Percentiles rank a stretch among this genome's conserved stretches.
Evolutionary conservation across 2,888 invertebrate species (phyloP).

Genomic region (Drosophila birchii): DNA sequence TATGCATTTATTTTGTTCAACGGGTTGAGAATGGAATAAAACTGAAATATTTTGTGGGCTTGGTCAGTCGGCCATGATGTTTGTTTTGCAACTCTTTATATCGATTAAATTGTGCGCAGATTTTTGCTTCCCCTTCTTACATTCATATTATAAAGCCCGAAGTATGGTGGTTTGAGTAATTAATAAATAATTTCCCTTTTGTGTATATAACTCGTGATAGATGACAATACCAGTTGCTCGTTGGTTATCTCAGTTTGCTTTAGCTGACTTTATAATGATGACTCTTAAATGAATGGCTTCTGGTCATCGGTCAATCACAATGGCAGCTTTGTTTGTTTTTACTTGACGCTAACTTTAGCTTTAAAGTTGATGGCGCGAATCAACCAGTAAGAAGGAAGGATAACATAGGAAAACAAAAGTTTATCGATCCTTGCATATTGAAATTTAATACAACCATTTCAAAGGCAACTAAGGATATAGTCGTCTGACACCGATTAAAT

Average conservation of each 20-base stretch:
- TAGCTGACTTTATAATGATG: slow-evolving; percentile 58
- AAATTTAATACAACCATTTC: not conserved
- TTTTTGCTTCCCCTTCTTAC: slow-evolving; percentile 18
- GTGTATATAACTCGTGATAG: slow-evolving; percentile 47
- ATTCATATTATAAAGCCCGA: not conserved
- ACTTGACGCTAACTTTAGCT: not conserved
- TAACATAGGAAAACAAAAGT: not conserved
- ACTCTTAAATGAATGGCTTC: slow-evolving; percentile 60
- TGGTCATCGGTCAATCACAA: slow-evolving; percentile 40
- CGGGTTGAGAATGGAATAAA: not conserved
- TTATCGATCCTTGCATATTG: not conserved
- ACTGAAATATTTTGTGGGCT: slow-evolving; percentile 28
- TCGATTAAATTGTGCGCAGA: slow-evolving; percentile 63
- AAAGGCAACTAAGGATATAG: not conserved
- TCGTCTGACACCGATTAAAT: not conserved
- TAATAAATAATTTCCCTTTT: slow-evolving; percentile 68
- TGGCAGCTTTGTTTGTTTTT: slow-evolving; percentile 29
- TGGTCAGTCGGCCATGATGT: slow-evolving; percentile 21
- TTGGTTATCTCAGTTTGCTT: slow-evolving; percentile 34
- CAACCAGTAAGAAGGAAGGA: not conserved
- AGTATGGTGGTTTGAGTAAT: slow-evolving; percentile 57
- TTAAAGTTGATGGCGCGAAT: slow-evolving; percentile 1
- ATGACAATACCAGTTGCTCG: slow-evolving; percentile 28
- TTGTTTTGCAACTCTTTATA: slow-evolving; percentile 58
- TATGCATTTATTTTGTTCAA: slow-evolving; percentile 61